Conservation (phyloP, 2,797 vertebrate species). For the Helostoma temminkii region DNA sequence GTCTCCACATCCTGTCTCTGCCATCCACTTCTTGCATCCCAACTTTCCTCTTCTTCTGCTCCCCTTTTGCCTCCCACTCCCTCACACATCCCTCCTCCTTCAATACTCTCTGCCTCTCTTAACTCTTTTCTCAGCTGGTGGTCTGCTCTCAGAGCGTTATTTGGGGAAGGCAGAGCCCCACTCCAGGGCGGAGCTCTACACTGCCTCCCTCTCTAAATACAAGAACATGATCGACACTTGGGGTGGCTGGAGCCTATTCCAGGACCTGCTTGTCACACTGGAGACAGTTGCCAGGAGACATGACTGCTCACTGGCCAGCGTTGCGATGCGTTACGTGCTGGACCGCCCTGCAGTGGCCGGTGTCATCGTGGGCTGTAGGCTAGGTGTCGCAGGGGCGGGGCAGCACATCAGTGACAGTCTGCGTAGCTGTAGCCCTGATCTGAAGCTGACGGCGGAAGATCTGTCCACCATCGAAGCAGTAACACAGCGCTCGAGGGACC, state of each 20-base stretch:
- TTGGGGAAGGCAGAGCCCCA: constrained; percentile 54
- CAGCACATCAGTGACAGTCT: constrained; percentile 66
- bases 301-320: constrained; percentile 62
- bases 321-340: constrained; percentile 65
- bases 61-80: background rate
- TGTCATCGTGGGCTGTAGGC: constrained; percentile 69
- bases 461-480: constrained; percentile 47
- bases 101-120: background rate
- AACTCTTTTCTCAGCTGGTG: constrained; percentile 55
- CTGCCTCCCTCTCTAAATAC: constrained; percentile 69
- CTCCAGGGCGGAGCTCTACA: constrained; percentile 60
- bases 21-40: background rate
- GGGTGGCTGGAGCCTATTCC: constrained; percentile 70
- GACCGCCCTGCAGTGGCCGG: constrained; percentile 69
- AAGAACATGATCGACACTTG: constrained; percentile 67
- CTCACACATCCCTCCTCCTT: background rate
- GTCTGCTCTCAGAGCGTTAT: constrained; percentile 65
- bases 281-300: constrained; percentile 51
- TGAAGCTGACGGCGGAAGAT: constrained; percentile 57
- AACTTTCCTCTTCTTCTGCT: background rate
- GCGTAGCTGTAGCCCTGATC: constrained; percentile 58
- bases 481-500: constrained; percentile 54
- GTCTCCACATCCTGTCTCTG: background rate
- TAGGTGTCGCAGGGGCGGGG: constrained; percentile 65
- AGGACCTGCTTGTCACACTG: constrained; percentile 68